A percentile compares a stretch with the other conserved stretches of the same genome.
These are phyloP conservation scores for Anguilla pacifica DNA, from an alignment of 2,797 vertebrate genomes.

Conservation along the genomic window DNA sequence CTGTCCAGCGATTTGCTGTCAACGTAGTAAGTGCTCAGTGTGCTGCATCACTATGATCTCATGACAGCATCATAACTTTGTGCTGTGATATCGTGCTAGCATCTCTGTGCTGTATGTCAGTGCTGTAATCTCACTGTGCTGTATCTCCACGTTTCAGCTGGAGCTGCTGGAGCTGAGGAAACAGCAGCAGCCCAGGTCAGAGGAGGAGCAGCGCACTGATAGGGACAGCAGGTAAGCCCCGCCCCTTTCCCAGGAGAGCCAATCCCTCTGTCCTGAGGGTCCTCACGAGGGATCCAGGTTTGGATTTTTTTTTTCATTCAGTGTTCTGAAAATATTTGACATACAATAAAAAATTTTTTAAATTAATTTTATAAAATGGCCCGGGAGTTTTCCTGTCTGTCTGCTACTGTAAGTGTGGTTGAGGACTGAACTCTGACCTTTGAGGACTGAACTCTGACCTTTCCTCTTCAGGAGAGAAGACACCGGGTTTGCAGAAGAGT, in stretches of 20 bases:
- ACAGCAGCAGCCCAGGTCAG: constrained; percentile 66
- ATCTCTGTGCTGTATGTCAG: not conserved
- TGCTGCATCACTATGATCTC: not conserved
- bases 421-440: constrained; percentile 13
- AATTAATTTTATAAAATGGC: not conserved
- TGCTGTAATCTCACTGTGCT: not conserved
- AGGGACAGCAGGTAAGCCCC: constrained; percentile 70
- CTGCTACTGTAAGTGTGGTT: not conserved
- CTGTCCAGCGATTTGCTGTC: not conserved
- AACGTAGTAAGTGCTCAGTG: not conserved
- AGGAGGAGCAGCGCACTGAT: constrained; percentile 56
- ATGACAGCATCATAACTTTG: not conserved
- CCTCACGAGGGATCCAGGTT: not conserved
- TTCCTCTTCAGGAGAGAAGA: constrained; percentile 70
- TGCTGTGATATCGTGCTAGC: not conserved
- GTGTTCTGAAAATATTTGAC: not conserved
- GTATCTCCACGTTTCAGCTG: constrained; percentile 69
- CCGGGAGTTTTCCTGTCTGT: not conserved
- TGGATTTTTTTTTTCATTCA: not conserved
- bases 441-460: constrained; percentile 14
- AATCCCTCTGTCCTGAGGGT: not conserved
- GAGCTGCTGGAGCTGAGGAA: constrained; percentile 79
- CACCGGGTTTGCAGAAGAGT: constrained; percentile 75
- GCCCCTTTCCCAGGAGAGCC: not conserved
- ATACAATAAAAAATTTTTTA: not conserved